Conservation (phyloP, 2,797 vertebrate species). For the Poeciliopsis gracilis region DNA sequence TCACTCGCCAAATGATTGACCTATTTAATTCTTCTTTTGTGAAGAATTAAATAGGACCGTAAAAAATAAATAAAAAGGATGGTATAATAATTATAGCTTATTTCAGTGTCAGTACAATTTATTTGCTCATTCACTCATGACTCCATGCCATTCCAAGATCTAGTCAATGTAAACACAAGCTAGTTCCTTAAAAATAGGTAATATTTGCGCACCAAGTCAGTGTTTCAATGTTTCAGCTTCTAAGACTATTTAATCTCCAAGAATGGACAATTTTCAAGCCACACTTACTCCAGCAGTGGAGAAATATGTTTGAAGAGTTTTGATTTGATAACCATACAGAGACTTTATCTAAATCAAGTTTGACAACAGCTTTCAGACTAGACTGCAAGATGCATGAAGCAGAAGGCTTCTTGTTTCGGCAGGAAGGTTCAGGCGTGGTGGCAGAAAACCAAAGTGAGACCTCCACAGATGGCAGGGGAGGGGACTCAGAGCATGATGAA, state of each 20-base stretch:
- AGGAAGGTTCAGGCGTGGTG: constrained; percentile 56
- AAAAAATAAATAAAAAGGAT: no score
- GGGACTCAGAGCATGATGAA: constrained; percentile 23
- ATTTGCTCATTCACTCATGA: no score
- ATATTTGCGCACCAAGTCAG: no score
- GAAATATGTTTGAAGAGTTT: not conserved
- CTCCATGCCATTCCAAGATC: no score
- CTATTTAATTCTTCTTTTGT: no score
- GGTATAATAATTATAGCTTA: no score
- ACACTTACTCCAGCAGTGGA: not conserved
- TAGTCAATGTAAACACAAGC: no score
- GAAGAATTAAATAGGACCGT: no score
- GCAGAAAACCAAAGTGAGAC: constrained; percentile 70
- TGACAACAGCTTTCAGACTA: not conserved
- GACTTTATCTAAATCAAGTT: not conserved
- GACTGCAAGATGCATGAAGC: constrained; percentile 60
- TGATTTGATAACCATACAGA: not conserved
- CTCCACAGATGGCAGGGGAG: constrained; percentile 28
- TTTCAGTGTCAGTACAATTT: no score
- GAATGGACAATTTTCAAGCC: not conserved
- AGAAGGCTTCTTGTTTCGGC: constrained; percentile 52
- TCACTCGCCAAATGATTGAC: no score
- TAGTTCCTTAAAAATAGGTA: no score
- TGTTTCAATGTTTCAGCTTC: no score
- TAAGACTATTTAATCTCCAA: not conserved